These are phyloP conservation scores for Carcharodon carcharias DNA, from an alignment of 2,797 vertebrate genomes.

Conservation along the genomic window DNA sequence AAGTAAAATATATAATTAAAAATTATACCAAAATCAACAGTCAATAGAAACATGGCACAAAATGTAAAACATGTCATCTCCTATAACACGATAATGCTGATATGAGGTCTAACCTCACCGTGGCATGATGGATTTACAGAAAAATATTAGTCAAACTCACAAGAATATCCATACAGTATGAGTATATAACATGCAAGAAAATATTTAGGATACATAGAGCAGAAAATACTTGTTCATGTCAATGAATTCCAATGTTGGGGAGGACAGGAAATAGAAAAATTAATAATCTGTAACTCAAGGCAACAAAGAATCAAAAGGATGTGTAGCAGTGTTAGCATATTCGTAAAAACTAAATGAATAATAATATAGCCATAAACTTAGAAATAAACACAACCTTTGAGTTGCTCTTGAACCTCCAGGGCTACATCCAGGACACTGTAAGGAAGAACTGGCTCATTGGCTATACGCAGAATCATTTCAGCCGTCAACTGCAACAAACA, in stretches of 20 bases:
- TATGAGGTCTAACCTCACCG: background rate
- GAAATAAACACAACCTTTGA: constrained; percentile 72
- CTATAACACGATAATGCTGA: background rate
- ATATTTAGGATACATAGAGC: constrained; percentile 53
- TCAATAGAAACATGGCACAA: background rate
- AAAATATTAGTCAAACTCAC: constrained; percentile 39
- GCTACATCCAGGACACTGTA: constrained; percentile 84
- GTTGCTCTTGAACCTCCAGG: constrained; percentile 81
- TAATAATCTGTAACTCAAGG: constrained; percentile 57
- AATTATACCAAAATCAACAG: background rate
- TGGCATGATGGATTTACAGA: background rate
- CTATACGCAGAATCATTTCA: constrained; percentile 77
- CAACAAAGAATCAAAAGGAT: constrained; percentile 48
- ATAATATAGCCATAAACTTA: background rate
- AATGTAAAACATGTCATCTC: background rate
- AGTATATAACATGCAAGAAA: constrained; percentile 9
- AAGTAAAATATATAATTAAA: background rate
- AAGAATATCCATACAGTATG: constrained; percentile 39
- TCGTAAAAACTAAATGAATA: background rate
- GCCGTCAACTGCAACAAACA: constrained; percentile 74
- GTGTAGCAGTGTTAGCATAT: constrained; percentile 39
- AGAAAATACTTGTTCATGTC: constrained; percentile 48
- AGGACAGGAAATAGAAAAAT: constrained; percentile 53
- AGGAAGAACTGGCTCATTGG: constrained; percentile 78
- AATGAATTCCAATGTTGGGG: constrained; percentile 53